A percentile compares a stretch with the other conserved stretches of the same genome.
phyloP scores from a whole-genome alignment of 2,888 invertebrate genomes.

The Crossocerus cetratus region DNA sequence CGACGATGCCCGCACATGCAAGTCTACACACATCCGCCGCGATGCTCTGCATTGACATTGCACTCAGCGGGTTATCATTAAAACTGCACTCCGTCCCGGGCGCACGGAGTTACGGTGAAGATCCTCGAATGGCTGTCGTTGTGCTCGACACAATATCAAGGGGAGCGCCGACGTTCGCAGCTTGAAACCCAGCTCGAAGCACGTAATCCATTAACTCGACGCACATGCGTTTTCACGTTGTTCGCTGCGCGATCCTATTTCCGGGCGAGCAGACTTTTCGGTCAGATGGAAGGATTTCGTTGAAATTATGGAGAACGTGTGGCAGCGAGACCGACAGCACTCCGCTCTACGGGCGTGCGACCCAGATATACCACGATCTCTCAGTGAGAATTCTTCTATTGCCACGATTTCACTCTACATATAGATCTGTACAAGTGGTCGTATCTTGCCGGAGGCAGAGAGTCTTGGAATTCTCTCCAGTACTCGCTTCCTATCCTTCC shows the following conservation, averaged over 20 bases:
- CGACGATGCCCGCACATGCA: no score
- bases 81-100: no score
- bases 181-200: no score
- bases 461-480: conserved; percentile 39
- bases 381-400: conserved; percentile 47
- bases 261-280: neutral
- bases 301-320: conserved; percentile 43
- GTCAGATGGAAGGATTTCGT: conserved; percentile 14
- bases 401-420: conserved; percentile 54
- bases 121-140: no score
- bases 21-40: no score
- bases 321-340: conserved; percentile 25
- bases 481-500: conserved; percentile 6
- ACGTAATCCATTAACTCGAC: no score
- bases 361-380: conserved; percentile 49
- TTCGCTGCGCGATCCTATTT: neutral
- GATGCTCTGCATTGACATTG: no score
- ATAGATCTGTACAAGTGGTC: conserved; percentile 48
- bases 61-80: no score
- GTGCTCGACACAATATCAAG: no score
- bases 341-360: conserved; percentile 37
- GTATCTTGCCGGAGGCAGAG: conserved; percentile 50
- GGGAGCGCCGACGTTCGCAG: no score
- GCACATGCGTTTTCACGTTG: conserved; percentile 16
- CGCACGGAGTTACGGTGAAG: no score